These are phyloP conservation scores for Crematogaster levior DNA, from an alignment of 2,888 invertebrate genomes.

Conservation along the genomic window DNA sequence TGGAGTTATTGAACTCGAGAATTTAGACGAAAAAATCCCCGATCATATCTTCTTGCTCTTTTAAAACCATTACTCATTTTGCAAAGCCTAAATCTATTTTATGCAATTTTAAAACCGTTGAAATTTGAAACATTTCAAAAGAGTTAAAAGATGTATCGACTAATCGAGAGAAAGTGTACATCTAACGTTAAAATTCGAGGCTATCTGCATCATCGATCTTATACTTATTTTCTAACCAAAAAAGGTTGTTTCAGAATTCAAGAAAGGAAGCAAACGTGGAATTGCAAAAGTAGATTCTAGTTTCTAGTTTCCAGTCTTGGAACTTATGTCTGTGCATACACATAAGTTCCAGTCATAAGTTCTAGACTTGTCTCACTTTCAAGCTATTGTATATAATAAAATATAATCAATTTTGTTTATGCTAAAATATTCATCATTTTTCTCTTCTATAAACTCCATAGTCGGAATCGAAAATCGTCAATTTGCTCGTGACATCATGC, in stretches of 20 bases:
- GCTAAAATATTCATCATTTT: neutral
- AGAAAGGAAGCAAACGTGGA: neutral
- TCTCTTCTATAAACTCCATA: neutral
- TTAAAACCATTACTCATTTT: neutral
- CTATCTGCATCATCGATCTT: neutral
- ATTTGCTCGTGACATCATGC: conserved; percentile 40
- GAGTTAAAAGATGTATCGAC: neutral
- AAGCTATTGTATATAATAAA: neutral
- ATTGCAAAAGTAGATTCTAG: neutral
- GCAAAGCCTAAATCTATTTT: neutral
- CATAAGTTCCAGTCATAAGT: neutral
- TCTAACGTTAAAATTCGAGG: neutral
- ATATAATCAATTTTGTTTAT: neutral
- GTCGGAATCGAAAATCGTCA: neutral
- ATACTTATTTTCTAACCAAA: neutral
- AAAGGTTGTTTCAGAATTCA: neutral
- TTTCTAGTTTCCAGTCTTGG: neutral
- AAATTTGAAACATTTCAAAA: neutral
- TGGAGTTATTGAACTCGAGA: conserved; percentile 64
- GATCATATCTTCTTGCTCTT: neutral
- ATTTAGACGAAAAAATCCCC: conserved; percentile 57
- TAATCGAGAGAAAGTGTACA: neutral
- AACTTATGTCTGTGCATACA: no score
- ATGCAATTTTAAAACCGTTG: neutral
- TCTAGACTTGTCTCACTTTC: neutral